Evolutionary conservation across 2,113 vertebrate species (phyloP).

Genomic region (Mobula hypostoma): DNA sequence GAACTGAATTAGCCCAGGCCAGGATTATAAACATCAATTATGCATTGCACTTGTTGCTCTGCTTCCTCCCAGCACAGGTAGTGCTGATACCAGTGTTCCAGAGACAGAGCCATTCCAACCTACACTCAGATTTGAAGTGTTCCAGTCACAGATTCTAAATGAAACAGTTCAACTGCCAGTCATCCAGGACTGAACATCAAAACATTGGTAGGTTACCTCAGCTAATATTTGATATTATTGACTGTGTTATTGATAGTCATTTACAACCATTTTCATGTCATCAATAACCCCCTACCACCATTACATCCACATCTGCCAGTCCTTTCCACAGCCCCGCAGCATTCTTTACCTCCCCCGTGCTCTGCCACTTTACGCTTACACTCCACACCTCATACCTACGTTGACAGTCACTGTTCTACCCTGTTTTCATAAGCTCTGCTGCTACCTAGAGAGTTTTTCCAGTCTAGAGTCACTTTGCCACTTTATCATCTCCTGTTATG

Average conservation of each 20-base stretch:
- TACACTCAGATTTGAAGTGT: neutral
- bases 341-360: too few species aligned
- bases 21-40: neutral
- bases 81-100: neutral
- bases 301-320: too few species aligned
- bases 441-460: too few species aligned
- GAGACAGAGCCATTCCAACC: neutral
- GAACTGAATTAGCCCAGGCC: neutral
- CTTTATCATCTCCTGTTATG: too few species aligned
- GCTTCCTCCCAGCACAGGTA: neutral
- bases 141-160: neutral
- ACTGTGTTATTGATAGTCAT: neutral
- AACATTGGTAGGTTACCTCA: neutral
- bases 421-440: too few species aligned
- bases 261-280: neutral
- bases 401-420: too few species aligned
- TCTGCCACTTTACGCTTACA: too few species aligned
- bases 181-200: neutral
- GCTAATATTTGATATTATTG: neutral
- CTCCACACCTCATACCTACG: too few species aligned
- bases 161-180: slow-evolving; percentile 23
- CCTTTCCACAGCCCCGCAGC: too few species aligned
- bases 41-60: neutral
- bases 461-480: too few species aligned
- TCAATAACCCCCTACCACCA: too few species aligned